A percentile compares a stretch with the other conserved stretches of the same genome.
These are phyloP conservation scores for Melinaea menophilus DNA, from an alignment of 2,888 invertebrate species.

Conservation along the genomic window DNA sequence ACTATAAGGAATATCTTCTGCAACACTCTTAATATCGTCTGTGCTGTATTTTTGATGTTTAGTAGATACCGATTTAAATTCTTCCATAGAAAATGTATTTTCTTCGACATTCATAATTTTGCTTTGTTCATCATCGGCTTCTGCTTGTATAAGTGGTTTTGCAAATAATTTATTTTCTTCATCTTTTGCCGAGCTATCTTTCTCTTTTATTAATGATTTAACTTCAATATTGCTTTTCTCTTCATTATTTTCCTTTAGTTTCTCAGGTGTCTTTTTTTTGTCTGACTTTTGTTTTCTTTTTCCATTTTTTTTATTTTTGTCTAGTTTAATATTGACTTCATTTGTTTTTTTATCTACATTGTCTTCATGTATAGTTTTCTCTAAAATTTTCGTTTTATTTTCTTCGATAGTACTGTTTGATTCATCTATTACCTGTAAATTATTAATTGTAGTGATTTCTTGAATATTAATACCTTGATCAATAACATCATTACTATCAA, in stretches of 20 bases:
- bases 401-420: background rate
- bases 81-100: no score
- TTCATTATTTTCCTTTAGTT: constrained; percentile 16
- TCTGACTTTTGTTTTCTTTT: constrained; percentile 19
- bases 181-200: constrained; percentile 19
- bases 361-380: constrained; percentile 18
- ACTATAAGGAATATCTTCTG: no score
- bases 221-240: constrained; percentile 28
- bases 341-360: constrained; percentile 26
- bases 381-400: constrained; percentile 4
- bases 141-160: no score
- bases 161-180: background rate
- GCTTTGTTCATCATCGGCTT: no score
- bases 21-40: no score
- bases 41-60: no score
- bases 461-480: background rate
- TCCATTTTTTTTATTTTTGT: background rate
- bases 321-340: no score
- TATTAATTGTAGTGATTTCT: constrained; percentile 2
- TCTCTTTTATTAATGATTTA: constrained; percentile 19
- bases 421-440: constrained; percentile 25
- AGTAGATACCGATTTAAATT: no score
- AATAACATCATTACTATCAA: no score
- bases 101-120: no score
- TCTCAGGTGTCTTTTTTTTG: constrained; percentile 5